These are phyloP conservation scores for Sminthurides bifidus DNA, from an alignment of 1,140 invertebrate genomes.

Conservation along the genomic window DNA sequence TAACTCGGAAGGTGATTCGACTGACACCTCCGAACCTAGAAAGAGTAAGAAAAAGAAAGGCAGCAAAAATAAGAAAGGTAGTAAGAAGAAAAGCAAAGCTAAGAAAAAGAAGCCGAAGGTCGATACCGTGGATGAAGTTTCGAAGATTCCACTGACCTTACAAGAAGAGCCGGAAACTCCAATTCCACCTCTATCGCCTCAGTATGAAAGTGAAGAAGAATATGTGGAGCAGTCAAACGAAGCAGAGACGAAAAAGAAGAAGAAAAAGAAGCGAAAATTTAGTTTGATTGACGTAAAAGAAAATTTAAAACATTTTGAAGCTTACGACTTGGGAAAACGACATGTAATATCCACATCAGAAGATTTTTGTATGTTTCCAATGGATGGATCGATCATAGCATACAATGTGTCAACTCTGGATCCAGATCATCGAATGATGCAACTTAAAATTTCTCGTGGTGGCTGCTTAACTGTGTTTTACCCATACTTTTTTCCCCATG, in stretches of 20 bases:
- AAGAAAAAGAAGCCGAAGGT: background rate
- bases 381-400: slow-evolving; percentile 17
- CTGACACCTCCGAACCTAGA: too few species aligned
- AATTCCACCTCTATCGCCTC: background rate
- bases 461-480: slow-evolving; percentile 18
- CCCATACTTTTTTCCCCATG: slow-evolving; percentile 21
- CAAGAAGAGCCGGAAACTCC: background rate
- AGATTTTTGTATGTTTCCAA: slow-evolving; percentile 14
- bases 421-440: slow-evolving; percentile 21
- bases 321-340: slow-evolving; percentile 22
- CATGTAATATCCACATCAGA: slow-evolving; percentile 6
- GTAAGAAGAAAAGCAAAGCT: background rate
- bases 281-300: background rate
- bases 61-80: background rate
- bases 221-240: background rate
- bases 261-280: slow-evolving; percentile 1
- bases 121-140: background rate
- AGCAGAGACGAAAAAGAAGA: background rate
- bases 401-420: slow-evolving; percentile 22
- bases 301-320: slow-evolving; percentile 4
- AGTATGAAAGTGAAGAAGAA: background rate
- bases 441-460: slow-evolving; percentile 13
- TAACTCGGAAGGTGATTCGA: too few species aligned
- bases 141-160: background rate
- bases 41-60: slow-evolving; percentile 1